phyloP scores from a whole-genome alignment of 2,113 vertebrate genomes.

The Athene noctua region DNA sequence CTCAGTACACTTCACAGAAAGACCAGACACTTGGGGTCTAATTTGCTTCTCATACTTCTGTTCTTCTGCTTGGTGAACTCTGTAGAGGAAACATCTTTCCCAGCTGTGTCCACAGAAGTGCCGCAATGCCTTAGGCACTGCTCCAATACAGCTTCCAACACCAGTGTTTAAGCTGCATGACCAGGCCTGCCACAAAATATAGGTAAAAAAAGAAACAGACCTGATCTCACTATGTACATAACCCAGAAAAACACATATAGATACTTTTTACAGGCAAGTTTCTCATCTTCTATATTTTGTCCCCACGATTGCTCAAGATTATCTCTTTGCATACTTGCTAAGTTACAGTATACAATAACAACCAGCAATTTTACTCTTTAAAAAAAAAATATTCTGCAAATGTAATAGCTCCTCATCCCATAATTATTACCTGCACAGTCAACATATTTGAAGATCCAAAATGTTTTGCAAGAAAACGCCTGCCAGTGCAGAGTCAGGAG shows the following conservation, averaged over 20 bases:
- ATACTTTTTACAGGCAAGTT: background rate
- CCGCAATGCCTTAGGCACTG: background rate
- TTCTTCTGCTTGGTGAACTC: background rate
- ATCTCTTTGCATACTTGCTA: background rate
- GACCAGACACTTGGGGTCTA: background rate
- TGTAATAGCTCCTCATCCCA: background rate
- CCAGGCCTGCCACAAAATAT: background rate
- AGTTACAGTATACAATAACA: background rate
- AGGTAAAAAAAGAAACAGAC: background rate
- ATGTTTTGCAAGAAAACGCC: background rate
- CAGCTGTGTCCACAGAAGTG: background rate
- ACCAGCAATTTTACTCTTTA: background rate
- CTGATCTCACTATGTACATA: background rate
- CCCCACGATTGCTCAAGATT: background rate
- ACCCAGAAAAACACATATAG: background rate
- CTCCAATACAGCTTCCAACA: background rate
- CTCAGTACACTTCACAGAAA: background rate
- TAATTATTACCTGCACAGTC: background rate
- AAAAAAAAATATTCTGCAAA: background rate
- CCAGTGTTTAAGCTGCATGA: background rate
- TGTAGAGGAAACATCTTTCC: background rate
- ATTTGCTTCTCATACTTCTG: background rate
- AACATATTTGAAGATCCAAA: rapidly evolving
- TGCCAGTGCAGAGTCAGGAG: background rate
- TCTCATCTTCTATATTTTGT: background rate